Evolutionary conservation across 1,140 invertebrate genomes (phyloP), one percentile per base, ranked within the genome.

Genomic region (Mya arenaria): DNA sequence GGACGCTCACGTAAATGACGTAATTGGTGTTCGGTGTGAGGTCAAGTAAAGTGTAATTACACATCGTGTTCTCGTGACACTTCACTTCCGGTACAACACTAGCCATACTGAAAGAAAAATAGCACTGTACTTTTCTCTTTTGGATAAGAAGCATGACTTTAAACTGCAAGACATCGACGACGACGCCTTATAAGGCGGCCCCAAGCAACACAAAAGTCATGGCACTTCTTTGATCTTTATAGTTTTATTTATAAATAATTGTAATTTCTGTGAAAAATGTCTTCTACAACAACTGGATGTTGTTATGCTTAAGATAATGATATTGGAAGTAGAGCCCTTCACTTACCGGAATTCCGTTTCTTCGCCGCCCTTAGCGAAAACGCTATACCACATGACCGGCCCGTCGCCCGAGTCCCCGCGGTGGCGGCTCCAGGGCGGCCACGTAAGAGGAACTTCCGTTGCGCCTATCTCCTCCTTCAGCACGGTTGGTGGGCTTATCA

Each of bases 321-420:
- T n/a, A n/a, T n/a, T n/a, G n/a, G n/a, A n/a, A n/a, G n/a, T n/a
- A n/a, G n/a, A n/a, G n/a, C n/a, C n/a, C n/a, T n/a, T n/a, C n/a
- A 1, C 48, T 52, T 23, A 87, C 87, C 34, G 78, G 62, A 65
- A 75, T 48, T 28, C 37, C 5, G 23, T 60, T 0, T 81, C 74
- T 1, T 44, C 66, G 17, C 84, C 39, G 3, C 83, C 60, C 23
- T 85, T 84, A 1, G 88, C n/a, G 77, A 80, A 86, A n/a, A 91
- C 82, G 52, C 83, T 85, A 75, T 91, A 91, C 86, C 85, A 88
- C 39, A 89, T 39, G 32, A 91, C 87, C 5, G 88, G 87, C 0
- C 85, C 82, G 34, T 90, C 87, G 1, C 90, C 90, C 0, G 83
- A 83, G 69, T 91, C 90, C 15, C 89, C 90, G n/a, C 78, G 77